Base-by-base conservation (phyloP, 2,113 vertebrate genomes). In the Setophaga kirtlandii region DNA sequence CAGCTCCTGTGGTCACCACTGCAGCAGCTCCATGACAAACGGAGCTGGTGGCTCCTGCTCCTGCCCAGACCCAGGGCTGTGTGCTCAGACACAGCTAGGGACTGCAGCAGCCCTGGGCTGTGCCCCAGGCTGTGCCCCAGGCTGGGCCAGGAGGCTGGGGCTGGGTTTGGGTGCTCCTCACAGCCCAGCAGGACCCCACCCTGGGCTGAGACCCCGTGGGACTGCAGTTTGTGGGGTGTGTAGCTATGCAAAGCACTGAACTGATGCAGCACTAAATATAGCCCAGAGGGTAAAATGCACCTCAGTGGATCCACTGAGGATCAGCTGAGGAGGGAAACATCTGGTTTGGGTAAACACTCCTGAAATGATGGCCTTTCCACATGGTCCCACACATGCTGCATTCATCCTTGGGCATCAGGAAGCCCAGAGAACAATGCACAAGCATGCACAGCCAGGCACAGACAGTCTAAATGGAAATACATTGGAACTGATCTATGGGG, bases 321-420 rank as follows among this genome's bases (percentile, higher is more conserved):
- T 28, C 58, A 50, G 67, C 77, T 56, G 78, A 92, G 55, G 64
- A 71, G 64, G 81, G 68, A 90, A 93, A 90, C 89, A 49, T 27
- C 82, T 70, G 91, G 82, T 68, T 46, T 6, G 31, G 60, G 44
- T 16, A 42, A 92, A 75, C 28, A 25, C 24, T 56, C 46, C 25
- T 0, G 0, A 52, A 71, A 30, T 16, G 18, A 91, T 68, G 39
- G 53, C 49, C 65, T 85, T 90, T 82, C 24, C 84, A 84, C 37
- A n/a, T 2, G 9, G 50, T 15, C 44, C 15, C 1, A 24, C 42
- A 69, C 31, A 4, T 1, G 6, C 77, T 46, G 1, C 5, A 3
- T 19, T 9, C n/a, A 33, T 46, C 56, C 4, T 5, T 22, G 18
- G 30, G 47, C 39, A 24, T 4, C 28, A 68, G 73, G 75, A 68